Evolutionary conservation across 1,140 invertebrate genomes (phyloP), one percentile per base, ranked within the genome.

Genomic region (Drosophila sturtevanti): DNA sequence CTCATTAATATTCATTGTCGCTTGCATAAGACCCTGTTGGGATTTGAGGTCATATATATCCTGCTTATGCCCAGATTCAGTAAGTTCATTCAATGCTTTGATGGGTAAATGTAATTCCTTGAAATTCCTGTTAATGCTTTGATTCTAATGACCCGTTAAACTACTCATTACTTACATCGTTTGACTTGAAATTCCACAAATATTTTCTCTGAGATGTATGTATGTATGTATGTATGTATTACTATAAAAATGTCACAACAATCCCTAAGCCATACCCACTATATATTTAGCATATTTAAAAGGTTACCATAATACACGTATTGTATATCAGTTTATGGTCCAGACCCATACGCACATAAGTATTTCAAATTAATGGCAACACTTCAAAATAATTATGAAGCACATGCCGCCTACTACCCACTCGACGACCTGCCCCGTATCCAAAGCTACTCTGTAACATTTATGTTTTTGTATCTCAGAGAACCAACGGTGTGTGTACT

Each of bases 1-100:
- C 85, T 90, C 89, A 90, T 90, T 90, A 90, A 90, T 90, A 90
- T 90, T 90, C 89, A 90, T 90, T 90, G 84, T 58, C 70, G 68
- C 51, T 72, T 31, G 24, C 68, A 67, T 68, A 72, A 86, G 82
- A 60, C 75, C 77, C 79, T 82, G 69, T 80, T 77, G 79, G 79
- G 84, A 87, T 82, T 82, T 79, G 74, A 58, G 73, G 69, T 62
- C 73, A 77, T 89, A 79, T 89, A 82, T 82, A 86, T 87, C 67
- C 84, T 79, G 68, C 77, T 87, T 80, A 77, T 80, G 67, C 69
- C 56, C 9, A 35, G 27, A 34, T 48, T 48, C 14, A 56, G 27
- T 37, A 76, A 71, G 68, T 77, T 79, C 77, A 79, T 72, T 82
- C 79, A 82, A 82, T 60, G 69, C 72, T 31, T 38, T 44, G 37